Evolutionary conservation across 2,113 vertebrate species (phyloP), one percentile per base, ranked within the genome.

Genomic region (Motacilla alba): DNA sequence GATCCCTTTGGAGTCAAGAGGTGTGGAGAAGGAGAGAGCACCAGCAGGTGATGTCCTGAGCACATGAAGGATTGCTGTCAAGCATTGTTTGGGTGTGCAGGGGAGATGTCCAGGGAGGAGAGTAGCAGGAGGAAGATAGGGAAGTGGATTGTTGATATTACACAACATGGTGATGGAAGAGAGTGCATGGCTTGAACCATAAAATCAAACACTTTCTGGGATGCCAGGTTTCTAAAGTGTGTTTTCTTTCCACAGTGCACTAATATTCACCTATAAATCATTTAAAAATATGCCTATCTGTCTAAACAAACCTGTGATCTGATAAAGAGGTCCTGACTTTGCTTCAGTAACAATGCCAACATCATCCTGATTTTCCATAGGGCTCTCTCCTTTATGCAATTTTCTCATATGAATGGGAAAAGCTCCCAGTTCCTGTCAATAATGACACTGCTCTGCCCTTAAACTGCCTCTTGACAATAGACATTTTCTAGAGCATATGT

Each of bases 301-400:
- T 90, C 75, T 93, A 92, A 93, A 74, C 68, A 85, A 85, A 90
- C 23, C 43, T 59, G 53, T 63, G 70, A 80, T 94, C 74, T 88
- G 78, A 88, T 85, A 85, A 89, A 85, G 93, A 93, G 43, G 46
- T 91, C 91, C 28, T 93, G 81, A 85, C 90, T 95, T 91, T 86
- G 39, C 75, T 88, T 94, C 39, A 66, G 2, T 88, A 94, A 80
- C 82, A 69, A 70, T 67, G 78, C 59, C 82, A 90, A 41, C 2
- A 2, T 77, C 35, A 63, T 76, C 52, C 46, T 60, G 7, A 7
- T 90, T 94, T 83, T 91, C 52, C 35, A 47, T 0, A 26, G 37
- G 62, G 28, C 35, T 43, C 53, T 89, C 47, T 70, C 35, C 35
- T 75, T 93, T 86, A 58, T 73, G 70, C 66, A 74, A 20, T 85